Evolutionary conservation across 1,140 invertebrate species (phyloP).

Genomic region (Pogonus chalceus): DNA sequence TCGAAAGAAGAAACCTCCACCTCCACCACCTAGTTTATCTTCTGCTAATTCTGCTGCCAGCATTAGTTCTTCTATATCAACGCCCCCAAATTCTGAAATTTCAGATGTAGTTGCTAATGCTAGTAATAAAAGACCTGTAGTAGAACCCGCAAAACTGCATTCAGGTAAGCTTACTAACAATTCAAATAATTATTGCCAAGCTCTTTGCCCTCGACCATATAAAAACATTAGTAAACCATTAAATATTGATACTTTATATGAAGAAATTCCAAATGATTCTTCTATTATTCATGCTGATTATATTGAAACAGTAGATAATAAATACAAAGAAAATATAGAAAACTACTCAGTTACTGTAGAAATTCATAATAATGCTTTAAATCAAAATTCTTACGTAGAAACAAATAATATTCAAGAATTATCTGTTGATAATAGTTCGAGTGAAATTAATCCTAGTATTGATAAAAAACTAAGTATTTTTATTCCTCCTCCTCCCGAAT

Average conservation of each 20-base stretch:
- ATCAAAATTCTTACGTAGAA: background rate
- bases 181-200: background rate
- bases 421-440: background rate
- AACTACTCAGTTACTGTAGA: background rate
- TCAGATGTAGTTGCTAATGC: too few species aligned
- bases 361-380: background rate
- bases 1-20: constrained; percentile 35
- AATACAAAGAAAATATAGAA: background rate
- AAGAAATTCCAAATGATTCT: background rate
- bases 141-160: background rate
- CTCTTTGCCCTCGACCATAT: background rate
- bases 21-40: constrained; percentile 26
- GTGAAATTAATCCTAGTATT: background rate
- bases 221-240: background rate
- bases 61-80: constrained; percentile 25
- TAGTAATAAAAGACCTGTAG: constrained; percentile 17
- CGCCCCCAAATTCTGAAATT: too few species aligned
- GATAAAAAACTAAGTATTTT: constrained; percentile 5
- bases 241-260: background rate
- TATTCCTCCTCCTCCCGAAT: background rate
- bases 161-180: constrained; percentile 9
- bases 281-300: background rate
- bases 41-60: constrained; percentile 22
- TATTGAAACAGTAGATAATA: background rate
- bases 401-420: too few species aligned